phyloP scores from a whole-genome alignment of 2,113 vertebrate species.

The Neolamprologus cancellatus region DNA sequence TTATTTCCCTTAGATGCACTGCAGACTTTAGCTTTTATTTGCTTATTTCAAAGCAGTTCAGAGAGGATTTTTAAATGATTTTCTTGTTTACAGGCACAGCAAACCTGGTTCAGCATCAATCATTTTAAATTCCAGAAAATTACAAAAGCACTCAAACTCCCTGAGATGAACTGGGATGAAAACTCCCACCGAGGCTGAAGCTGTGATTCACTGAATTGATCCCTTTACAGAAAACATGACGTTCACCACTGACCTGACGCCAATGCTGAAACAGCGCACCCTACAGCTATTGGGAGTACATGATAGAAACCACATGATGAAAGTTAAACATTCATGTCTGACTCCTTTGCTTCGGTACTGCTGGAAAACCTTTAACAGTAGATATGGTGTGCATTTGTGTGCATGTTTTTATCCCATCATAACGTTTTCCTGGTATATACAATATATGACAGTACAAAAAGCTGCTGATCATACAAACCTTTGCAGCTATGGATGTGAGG shows the following conservation, averaged over 20 bases:
- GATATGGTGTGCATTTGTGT: neutral
- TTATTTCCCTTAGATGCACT: neutral
- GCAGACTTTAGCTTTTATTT: neutral
- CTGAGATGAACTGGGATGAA: conserved; percentile 22
- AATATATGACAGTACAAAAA: neutral
- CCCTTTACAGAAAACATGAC: neutral
- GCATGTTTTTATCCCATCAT: neutral
- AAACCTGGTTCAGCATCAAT: neutral
- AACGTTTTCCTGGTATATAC: neutral
- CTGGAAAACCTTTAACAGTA: neutral
- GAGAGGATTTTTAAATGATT: neutral
- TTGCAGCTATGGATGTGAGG: neutral
- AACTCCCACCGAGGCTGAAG: neutral
- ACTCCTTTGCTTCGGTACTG: neutral
- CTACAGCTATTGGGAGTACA: neutral
- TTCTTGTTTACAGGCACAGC: neutral
- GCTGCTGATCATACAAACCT: neutral
- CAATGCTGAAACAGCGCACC: neutral
- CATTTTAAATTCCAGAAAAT: neutral
- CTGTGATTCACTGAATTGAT: neutral
- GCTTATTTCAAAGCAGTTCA: neutral
- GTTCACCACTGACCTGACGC: neutral
- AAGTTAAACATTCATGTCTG: neutral
- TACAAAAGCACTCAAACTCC: neutral
- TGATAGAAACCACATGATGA: neutral